A percentile compares a stretch with the other conserved stretches of the same genome.
Conservation (phyloP, 2,113 vertebrate genomes). For the Dasyprocta punctata region DNA sequence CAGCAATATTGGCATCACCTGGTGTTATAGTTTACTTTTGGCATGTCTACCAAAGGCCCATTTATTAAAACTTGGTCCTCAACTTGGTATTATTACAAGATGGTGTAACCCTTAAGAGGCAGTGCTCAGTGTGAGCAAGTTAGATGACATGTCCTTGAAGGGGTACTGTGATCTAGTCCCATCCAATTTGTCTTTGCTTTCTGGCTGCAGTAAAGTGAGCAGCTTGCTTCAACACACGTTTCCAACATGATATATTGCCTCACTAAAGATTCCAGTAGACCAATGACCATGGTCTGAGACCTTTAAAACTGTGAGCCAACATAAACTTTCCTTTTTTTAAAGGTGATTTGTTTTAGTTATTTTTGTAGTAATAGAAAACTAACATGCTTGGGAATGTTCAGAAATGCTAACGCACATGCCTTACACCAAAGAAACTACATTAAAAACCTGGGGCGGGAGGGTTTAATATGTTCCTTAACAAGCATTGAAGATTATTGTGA, state of each 20-base stretch:
- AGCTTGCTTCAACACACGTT: not conserved
- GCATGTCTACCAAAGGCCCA: not conserved
- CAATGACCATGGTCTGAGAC: too few relatives aligned
- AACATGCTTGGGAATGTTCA: not conserved
- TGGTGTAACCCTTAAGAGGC: not conserved
- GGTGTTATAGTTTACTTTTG: not conserved
- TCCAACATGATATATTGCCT: not conserved
- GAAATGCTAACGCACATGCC: not conserved
- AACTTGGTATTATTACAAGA: not conserved
- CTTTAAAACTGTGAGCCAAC: not conserved
- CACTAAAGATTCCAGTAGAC: not conserved
- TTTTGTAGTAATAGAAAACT: not conserved
- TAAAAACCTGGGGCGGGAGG: not conserved
- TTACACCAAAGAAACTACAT: accelerated
- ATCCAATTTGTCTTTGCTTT: not conserved
- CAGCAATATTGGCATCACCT: not conserved
- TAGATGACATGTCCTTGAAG: not conserved
- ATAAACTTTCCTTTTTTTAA: too few relatives aligned
- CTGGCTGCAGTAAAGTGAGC: not conserved
- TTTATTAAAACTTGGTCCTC: not conserved
- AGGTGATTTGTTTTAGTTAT: not conserved
- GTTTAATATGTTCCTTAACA: not conserved
- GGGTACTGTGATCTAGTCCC: not conserved
- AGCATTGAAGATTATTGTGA: not conserved
- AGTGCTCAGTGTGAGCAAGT: too few relatives aligned